These are phyloP conservation scores for Oasisia sp. DNA, from an alignment of 2,888 invertebrate genomes.

Conservation along the genomic window DNA sequence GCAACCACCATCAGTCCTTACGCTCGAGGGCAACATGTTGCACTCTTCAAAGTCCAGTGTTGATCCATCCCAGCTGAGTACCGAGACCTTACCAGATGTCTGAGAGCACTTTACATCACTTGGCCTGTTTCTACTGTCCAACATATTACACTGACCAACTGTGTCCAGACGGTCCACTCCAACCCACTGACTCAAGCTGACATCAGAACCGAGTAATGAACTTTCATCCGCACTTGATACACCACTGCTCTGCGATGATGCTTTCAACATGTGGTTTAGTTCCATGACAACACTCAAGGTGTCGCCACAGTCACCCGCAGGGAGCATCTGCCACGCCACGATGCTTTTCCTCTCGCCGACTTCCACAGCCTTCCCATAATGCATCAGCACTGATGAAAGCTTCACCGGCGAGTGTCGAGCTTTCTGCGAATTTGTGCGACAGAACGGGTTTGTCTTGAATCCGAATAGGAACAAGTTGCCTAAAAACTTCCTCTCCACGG, in stretches of 20 bases:
- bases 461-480: not conserved
- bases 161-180: not conserved
- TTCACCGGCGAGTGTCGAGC: slow-evolving; percentile 1
- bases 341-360: not conserved
- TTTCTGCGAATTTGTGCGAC: not conserved
- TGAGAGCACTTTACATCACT: not conserved
- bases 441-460: not conserved
- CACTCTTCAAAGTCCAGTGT: not conserved
- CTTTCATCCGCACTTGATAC: not conserved
- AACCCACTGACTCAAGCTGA: not conserved
- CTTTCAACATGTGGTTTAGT: not conserved
- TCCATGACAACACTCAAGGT: not conserved
- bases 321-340: not conserved
- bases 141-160: not conserved
- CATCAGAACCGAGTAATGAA: not conserved
- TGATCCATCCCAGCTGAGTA: not conserved
- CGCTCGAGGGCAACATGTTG: not conserved
- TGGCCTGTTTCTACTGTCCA: not conserved
- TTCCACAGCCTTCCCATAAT: not conserved
- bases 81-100: not conserved
- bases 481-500: not conserved
- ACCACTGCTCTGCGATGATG: not conserved
- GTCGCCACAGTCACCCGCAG: not conserved
- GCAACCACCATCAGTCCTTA: not conserved
- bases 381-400: not conserved